Evolutionary conservation across 1,140 invertebrate genomes (phyloP).

Genomic region (Calephelis virginiensis): DNA sequence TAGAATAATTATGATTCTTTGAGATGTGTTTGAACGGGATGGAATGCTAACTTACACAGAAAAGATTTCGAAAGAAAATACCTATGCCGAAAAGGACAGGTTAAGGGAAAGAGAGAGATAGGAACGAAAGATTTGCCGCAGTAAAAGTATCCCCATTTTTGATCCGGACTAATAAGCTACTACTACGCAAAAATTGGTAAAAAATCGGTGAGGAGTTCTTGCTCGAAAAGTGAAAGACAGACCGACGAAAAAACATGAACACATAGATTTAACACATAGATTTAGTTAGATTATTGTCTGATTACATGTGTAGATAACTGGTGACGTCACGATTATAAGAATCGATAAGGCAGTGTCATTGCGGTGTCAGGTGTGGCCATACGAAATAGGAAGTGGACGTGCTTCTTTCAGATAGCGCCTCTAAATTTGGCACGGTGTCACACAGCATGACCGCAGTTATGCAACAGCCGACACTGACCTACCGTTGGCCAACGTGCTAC

Average conservation of each 20-base stretch:
- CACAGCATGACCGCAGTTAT: slow-evolving; percentile 54
- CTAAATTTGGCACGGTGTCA: slow-evolving; percentile 45
- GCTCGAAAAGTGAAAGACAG: too few relatives aligned
- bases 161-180: too few relatives aligned
- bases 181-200: too few relatives aligned
- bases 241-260: not conserved
- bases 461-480: slow-evolving; percentile 72
- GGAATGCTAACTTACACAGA: too few relatives aligned
- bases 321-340: slow-evolving; percentile 1
- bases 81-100: too few relatives aligned
- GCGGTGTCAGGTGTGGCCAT: slow-evolving; percentile 22
- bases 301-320: not conserved
- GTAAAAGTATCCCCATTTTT: too few relatives aligned
- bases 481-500: slow-evolving; percentile 58
- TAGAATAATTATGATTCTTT: too few relatives aligned
- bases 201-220: too few relatives aligned
- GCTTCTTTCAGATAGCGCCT: slow-evolving; percentile 25
- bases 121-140: too few relatives aligned
- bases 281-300: not conserved
- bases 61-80: too few relatives aligned
- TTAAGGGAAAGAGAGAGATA: too few relatives aligned
- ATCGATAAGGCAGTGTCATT: slow-evolving; percentile 22
- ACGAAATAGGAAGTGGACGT: slow-evolving; percentile 40
- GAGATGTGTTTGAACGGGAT: too few relatives aligned
- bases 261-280: not conserved